A percentile compares a stretch with the other conserved stretches of the same genome.
phyloP scores from a whole-genome alignment of 2,113 vertebrate species.

The Nycticryphes semicollaris region DNA sequence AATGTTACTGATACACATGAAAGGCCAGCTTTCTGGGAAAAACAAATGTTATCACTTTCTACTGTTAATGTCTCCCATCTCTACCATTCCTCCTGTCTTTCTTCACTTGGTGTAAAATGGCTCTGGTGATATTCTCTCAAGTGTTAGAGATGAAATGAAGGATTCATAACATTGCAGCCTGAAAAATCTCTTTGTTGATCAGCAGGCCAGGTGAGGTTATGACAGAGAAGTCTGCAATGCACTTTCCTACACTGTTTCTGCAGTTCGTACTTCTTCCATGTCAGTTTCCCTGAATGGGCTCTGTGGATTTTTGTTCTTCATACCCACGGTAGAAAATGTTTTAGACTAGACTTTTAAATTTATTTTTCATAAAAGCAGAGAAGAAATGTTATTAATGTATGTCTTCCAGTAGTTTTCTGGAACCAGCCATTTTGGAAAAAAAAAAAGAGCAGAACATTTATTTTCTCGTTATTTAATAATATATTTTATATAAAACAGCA shows the following conservation, averaged over 20 bases:
- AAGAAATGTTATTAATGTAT: background rate
- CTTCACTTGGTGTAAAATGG: background rate
- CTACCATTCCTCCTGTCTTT: background rate
- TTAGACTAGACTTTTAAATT: background rate
- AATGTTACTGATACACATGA: background rate
- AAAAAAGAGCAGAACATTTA: background rate
- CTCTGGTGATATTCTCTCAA: background rate
- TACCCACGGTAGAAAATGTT: background rate
- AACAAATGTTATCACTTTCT: background rate
- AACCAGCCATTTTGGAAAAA: background rate
- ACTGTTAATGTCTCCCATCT: background rate
- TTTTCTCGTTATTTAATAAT: background rate
- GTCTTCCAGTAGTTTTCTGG: background rate
- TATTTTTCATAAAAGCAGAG: background rate
- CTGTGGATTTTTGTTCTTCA: background rate
- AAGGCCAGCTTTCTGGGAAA: background rate
- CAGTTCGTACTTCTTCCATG: background rate
- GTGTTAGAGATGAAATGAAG: background rate
- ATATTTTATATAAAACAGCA: background rate
- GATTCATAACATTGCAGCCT: rapidly evolving
- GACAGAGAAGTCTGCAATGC: background rate
- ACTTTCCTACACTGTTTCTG: background rate
- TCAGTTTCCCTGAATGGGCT: background rate
- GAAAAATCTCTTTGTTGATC: background rate
- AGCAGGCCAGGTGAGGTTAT: background rate